Base-by-base conservation (phyloP, 2,797 vertebrate species). In the Craterocephalus amniculus region DNA sequence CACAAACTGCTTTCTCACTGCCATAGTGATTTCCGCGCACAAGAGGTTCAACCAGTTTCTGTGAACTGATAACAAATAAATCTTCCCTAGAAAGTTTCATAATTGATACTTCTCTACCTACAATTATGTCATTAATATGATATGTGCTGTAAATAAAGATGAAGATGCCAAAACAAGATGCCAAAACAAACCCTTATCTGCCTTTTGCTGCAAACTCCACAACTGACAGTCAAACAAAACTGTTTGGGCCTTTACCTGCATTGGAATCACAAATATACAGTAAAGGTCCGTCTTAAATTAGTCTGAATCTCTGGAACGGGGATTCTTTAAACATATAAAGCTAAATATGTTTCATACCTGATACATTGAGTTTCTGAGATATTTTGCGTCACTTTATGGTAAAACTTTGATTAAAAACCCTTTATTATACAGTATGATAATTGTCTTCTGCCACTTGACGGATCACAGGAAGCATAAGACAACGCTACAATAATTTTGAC, bases 141-240 rank as follows among this genome's bases (percentile, higher is more conserved):
- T 40, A 64, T 27, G 16, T 31, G 31, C 13, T 56, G 29, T 57
- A 56, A 72, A 83, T 65, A 61, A 22, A n/a, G 20, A 22, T 22
- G 20, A 10, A 48, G 18, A 26, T 24, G 12, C 22, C 12, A 3
- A 6, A 1, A 0, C 49, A 4, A 1, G 45, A 54, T 45, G 22
- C 57, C 57, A 43, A 65, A 48, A 58, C 8, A 64, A 79, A 73
- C 24, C 38, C 14, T 4, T 45, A 34, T 10, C 20, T 69, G 68
- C 34, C 29, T 16, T 40, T 68, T 14, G 24, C 3, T 40, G 24
- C 48, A 70, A 27, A 43, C 22, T 34, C n/a, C 26, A 49, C 26
- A 61, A 51, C 20, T 7, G 3, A 58, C 11, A 22, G 20, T 52
- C 27, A 1, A 43, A 27, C 1, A 9, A 62, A 32, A 9, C 52